Evolutionary conservation across 1,140 invertebrate species (phyloP).

Genomic region (Sinella curviseta): DNA sequence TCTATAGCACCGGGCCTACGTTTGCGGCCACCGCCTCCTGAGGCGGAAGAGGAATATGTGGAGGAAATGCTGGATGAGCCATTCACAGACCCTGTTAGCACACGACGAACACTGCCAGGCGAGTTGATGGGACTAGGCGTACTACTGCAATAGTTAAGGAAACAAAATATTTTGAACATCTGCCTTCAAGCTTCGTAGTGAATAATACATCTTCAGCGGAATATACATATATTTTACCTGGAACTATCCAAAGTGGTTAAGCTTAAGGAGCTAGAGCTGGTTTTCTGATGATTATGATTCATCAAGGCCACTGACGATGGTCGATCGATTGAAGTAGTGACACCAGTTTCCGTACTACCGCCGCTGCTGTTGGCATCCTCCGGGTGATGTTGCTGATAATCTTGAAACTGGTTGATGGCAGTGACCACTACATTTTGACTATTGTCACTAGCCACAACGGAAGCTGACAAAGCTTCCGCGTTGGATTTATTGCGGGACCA

Average conservation of each 20-base stretch:
- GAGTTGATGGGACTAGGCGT: conserved; percentile 55
- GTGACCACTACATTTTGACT: conserved; percentile 49
- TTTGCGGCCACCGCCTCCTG: conserved; percentile 50
- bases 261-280: conserved; percentile 49
- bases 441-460: conserved; percentile 38
- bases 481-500: conserved; percentile 44
- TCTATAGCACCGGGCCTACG: conserved; percentile 72
- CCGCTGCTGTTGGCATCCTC: too few relatives aligned
- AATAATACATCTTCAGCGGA: background rate
- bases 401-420: conserved; percentile 24
- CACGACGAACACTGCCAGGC: conserved; percentile 51
- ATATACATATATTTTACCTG: conserved; percentile 43
- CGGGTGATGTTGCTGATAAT: background rate
- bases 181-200: too few relatives aligned
- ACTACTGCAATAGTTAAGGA: conserved; percentile 41
- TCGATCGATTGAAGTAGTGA: conserved; percentile 41
- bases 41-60: conserved; percentile 31
- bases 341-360: conserved; percentile 30
- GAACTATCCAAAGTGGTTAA: conserved; percentile 49
- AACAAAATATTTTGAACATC: too few relatives aligned
- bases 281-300: conserved; percentile 51
- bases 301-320: conserved; percentile 36
- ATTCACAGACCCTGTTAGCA: conserved; percentile 41
- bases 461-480: conserved; percentile 29
- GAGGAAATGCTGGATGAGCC: conserved; percentile 28